Percentiles rank a stretch among this genome's conserved stretches.
phyloP scores from a whole-genome alignment of 1,140 invertebrate species.

The Manduca sexta region DNA sequence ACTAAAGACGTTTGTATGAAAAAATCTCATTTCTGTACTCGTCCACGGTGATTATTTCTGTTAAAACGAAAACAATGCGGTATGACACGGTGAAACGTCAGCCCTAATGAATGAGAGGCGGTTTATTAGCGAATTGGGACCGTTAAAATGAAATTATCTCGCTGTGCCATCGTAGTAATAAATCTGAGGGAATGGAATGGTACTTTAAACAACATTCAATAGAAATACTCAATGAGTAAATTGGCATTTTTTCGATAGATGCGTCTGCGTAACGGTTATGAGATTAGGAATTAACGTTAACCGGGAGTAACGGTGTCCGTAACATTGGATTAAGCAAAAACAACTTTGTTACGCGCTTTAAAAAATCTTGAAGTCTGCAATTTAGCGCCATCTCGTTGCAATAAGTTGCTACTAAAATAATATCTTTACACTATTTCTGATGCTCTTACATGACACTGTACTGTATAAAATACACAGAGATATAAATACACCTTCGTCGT shows the following conservation, averaged over 20 bases:
- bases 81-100: constrained; percentile 47
- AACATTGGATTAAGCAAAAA: no score
- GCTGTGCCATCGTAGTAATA: constrained; percentile 51
- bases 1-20: constrained; percentile 19
- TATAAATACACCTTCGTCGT: no score
- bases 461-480: no score
- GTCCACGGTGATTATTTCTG: constrained; percentile 39
- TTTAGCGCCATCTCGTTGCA: no score
- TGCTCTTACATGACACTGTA: no score
- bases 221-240: constrained; percentile 22
- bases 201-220: constrained; percentile 33
- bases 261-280: no score
- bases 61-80: constrained; percentile 36
- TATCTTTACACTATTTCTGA: no score
- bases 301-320: no score
- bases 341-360: no score
- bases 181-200: constrained; percentile 50
- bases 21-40: constrained; percentile 54
- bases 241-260: constrained; percentile 12
- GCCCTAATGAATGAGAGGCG: constrained; percentile 42
- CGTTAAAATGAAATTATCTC: constrained; percentile 60
- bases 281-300: no score
- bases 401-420: no score
- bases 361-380: no score
- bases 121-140: constrained; percentile 57